Base-by-base conservation (phyloP, 2,888 invertebrate genomes). In the Agrypnus murinus region DNA sequence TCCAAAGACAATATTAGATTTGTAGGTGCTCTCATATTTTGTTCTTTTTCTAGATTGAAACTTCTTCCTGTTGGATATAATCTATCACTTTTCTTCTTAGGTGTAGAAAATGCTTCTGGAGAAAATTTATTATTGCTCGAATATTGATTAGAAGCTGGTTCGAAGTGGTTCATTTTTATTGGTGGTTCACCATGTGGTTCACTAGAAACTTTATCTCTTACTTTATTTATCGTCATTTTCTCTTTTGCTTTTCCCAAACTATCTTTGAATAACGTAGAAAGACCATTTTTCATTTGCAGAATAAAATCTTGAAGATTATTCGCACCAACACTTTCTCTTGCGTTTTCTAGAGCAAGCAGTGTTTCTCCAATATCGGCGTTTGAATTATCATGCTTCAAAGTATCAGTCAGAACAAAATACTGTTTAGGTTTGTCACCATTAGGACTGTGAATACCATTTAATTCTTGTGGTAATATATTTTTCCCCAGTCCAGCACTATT, bases 221-320 rank as follows among this genome's bases (percentile, higher is more conserved):
- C 2, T 9, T 25, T 19, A 1, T 9, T 8, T 1, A 5, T 10
- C 1, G 4, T 25, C 10, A 25, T 25, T 10, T 25, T 17, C n/a
- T n/a, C 15, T 10, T n/a, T 19, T 2, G 53, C 53, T 34, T 40
- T 40, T 3, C 7, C 12, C n/a, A 40, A 40, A 12, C n/a, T 40
- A 15, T 40, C 10, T 40, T 59, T 60, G 12, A 55, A 53, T 9
- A 43, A 6, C 0, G 4, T 17, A 19, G 40, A 32, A 63, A 73
- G 34, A 9, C 75, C 74, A 5, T 62, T 65, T 58, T 73, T 71
- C 71, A 77, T 71, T 58, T 74, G 69, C 9, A 48, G 17, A 8
- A 77, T 19, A 46, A 79, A 75, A 10, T 75, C 75, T 40, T 73
- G 71, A 9, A 77, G 34, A 8, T 65, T 71, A 8, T 43, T 55